These are phyloP conservation scores for Proterorhinus semilunaris DNA, from an alignment of 2,113 vertebrate genomes.

Conservation along the genomic window DNA sequence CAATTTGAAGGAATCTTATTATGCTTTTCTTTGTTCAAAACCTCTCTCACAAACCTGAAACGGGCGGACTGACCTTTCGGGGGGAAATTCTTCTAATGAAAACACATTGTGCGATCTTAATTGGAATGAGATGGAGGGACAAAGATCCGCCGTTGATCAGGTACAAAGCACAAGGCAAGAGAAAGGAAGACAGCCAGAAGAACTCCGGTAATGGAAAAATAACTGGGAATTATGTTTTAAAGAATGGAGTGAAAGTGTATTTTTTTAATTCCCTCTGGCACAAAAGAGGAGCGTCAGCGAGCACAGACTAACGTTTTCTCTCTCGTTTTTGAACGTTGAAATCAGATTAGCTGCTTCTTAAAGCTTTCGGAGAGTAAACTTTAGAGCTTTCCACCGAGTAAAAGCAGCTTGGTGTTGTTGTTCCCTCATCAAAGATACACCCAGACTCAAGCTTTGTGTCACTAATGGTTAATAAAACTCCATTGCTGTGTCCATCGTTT, in stretches of 20 bases:
- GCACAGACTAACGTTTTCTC: background rate
- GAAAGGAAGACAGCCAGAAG: background rate
- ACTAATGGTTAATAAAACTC: too few species aligned
- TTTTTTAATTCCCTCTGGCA: constrained; percentile 27
- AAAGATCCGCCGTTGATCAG: constrained; percentile 56
- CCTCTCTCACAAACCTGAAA: background rate
- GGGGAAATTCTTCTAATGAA: constrained; percentile 36
- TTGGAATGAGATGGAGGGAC: constrained; percentile 60
- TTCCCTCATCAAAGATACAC: too few species aligned
- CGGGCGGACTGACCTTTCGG: constrained; percentile 58
- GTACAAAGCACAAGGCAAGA: constrained; percentile 14
- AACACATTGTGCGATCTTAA: constrained; percentile 57
- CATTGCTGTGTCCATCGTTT: too few species aligned
- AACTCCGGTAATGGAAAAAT: constrained; percentile 25
- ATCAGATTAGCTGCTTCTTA: background rate
- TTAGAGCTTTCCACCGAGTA: too few species aligned
- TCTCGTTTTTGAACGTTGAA: background rate
- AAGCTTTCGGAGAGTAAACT: too few species aligned
- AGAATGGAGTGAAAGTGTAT: constrained; percentile 15
- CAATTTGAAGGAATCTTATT: background rate
- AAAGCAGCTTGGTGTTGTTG: too few species aligned
- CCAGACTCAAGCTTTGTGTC: too few species aligned
- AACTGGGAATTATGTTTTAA: constrained; percentile 36
- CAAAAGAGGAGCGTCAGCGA: constrained; percentile 6
- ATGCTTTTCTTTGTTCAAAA: background rate